Conservation (phyloP, 1,140 invertebrate species). For the Melanaphis sacchari region DNA sequence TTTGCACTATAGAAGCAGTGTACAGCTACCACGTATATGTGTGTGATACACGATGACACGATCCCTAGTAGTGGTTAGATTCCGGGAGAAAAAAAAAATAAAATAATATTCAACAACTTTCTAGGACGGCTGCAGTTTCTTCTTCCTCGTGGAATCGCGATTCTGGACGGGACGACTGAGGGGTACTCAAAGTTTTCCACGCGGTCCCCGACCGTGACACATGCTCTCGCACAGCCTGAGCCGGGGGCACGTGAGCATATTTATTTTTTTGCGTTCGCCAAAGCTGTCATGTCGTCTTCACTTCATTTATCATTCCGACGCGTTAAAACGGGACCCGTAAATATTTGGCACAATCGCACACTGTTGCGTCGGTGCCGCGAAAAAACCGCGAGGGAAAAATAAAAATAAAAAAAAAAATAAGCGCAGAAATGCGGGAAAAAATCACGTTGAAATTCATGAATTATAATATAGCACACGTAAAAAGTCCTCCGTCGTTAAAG, state of each 20-base stretch:
- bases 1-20: neutral
- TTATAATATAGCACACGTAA: neutral
- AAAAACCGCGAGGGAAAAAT: neutral
- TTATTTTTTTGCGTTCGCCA: neutral
- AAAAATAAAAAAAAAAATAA: neutral
- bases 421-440: neutral
- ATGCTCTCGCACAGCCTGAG: neutral
- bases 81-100: neutral
- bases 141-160: neutral
- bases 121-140: neutral
- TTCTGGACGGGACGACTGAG: too few relatives aligned
- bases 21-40: neutral
- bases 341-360: neutral
- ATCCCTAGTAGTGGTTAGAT: neutral
- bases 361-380: neutral
- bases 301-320: neutral
- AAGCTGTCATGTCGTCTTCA: neutral
- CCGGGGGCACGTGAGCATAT: neutral
- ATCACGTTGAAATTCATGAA: conserved; percentile 11
- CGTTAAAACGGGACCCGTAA: neutral
- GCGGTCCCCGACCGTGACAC: neutral
- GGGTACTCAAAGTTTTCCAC: neutral
- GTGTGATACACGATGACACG: neutral
- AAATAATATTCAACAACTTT: conserved; percentile 1
- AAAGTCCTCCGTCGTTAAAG: conserved; percentile 8